A percentile compares a stretch with the other conserved stretches of the same genome.
These are phyloP conservation scores for Drosophila picticornis DNA, from an alignment of 2,888 invertebrate genomes.

Conservation along the genomic window DNA sequence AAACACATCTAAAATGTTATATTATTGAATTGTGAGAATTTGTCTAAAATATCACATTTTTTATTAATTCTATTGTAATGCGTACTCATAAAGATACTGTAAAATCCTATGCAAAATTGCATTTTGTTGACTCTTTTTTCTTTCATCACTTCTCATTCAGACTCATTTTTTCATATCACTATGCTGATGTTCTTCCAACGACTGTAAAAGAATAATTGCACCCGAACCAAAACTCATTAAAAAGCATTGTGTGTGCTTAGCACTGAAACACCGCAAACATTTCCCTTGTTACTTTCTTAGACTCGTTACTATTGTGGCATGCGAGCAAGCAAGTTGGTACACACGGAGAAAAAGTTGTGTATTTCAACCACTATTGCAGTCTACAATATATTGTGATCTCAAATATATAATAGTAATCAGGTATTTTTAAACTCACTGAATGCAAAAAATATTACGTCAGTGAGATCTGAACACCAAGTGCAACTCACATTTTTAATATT, in stretches of 20 bases:
- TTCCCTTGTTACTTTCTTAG: constrained; percentile 32
- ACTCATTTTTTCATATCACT: constrained; percentile 13
- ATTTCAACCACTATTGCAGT: neutral
- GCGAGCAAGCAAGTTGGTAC: constrained; percentile 2
- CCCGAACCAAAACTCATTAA: constrained; percentile 73
- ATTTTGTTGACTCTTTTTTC: neutral
- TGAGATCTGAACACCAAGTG: neutral
- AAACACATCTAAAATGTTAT: neutral
- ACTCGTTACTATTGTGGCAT: constrained; percentile 30
- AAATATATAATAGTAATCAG: neutral
- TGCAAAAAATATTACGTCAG: neutral
- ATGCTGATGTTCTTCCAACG: constrained; percentile 42
- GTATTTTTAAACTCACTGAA: neutral
- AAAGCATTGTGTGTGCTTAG: constrained; percentile 42
- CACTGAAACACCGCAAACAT: constrained; percentile 51
- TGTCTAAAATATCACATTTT: neutral
- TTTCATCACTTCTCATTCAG: neutral
- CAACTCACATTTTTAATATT: too few relatives aligned
- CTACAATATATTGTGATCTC: neutral
- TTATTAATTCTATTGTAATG: neutral
- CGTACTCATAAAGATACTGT: neutral
- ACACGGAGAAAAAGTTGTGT: neutral
- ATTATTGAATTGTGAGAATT: neutral
- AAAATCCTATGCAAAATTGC: neutral
- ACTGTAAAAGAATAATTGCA: constrained; percentile 64